Conservation (phyloP, 2,888 invertebrate species). For the Choristoneura rosaceana region DNA sequence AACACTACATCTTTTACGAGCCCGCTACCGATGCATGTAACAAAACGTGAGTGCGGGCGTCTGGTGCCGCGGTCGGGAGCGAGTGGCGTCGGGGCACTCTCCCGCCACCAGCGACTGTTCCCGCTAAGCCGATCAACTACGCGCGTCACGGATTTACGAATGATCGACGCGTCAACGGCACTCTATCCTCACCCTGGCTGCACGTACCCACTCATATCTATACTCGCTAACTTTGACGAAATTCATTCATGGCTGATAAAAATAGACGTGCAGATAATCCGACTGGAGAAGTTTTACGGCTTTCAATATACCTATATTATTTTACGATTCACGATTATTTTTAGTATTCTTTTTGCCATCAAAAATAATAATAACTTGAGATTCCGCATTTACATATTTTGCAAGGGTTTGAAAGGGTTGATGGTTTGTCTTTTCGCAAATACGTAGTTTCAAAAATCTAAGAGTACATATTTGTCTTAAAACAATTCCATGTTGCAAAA, state of each 20-base stretch:
- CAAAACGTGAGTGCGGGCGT: conserved; percentile 50
- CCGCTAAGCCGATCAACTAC: conserved; percentile 72
- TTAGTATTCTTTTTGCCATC: too few relatives aligned
- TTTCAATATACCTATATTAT: background rate
- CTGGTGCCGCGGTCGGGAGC: conserved; percentile 65
- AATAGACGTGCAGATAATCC: conserved; percentile 3
- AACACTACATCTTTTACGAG: conserved; percentile 57
- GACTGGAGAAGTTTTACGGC: background rate
- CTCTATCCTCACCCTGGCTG: conserved; percentile 9
- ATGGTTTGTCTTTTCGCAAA: too few relatives aligned
- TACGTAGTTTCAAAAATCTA: too few relatives aligned
- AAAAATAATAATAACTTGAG: too few relatives aligned
- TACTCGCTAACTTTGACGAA: conserved; percentile 10
- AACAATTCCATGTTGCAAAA: too few relatives aligned
- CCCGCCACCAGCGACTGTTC: conserved; percentile 50
- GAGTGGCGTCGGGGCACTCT: conserved; percentile 50
- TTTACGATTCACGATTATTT: background rate
- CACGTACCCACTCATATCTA: conserved; percentile 11
- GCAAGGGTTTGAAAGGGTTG: too few relatives aligned
- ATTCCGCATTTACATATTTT: too few relatives aligned
- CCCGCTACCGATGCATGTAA: conserved; percentile 48
- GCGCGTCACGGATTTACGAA: conserved; percentile 74
- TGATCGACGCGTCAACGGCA: conserved; percentile 47
- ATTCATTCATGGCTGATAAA: conserved; percentile 31
- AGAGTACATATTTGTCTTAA: too few relatives aligned